Evolutionary conservation across 2,113 vertebrate species (phyloP).

Genomic region (Sylvilagus bachmani): DNA sequence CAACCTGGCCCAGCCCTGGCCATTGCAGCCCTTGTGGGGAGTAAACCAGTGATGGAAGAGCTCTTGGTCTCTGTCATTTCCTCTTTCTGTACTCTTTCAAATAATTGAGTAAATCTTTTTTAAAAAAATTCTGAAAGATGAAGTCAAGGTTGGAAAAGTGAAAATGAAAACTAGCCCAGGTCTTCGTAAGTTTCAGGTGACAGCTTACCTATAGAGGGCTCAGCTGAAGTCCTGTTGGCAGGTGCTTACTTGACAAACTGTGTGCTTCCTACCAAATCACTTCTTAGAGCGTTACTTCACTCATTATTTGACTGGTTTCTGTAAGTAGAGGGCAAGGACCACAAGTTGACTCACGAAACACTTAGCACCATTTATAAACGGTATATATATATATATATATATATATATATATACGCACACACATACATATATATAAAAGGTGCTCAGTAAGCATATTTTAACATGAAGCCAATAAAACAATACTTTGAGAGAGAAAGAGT

Average conservation of each 20-base stretch:
- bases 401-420: too few relatives aligned
- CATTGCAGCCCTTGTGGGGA: too few relatives aligned
- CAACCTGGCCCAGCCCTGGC: too few relatives aligned
- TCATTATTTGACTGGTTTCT: slow-evolving; percentile 28
- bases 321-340: neutral
- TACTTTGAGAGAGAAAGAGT: neutral
- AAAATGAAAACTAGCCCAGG: neutral
- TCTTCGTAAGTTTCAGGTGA: neutral
- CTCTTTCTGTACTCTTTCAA: too few relatives aligned
- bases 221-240: neutral
- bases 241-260: neutral
- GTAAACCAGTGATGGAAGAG: too few relatives aligned
- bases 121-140: neutral
- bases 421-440: neutral
- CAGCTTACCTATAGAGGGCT: neutral
- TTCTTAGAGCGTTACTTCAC: neutral
- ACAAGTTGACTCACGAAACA: neutral
- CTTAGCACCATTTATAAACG: neutral
- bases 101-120: too few relatives aligned
- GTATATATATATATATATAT: too few relatives aligned
- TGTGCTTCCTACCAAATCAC: neutral
- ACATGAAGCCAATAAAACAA: neutral
- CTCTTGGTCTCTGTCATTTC: too few relatives aligned
- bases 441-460: neutral
- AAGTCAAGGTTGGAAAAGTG: neutral